Evolutionary conservation across 1,140 invertebrate species (phyloP), one percentile per base, ranked within the genome.

Genomic region (Dendrolimus punctatus): DNA sequence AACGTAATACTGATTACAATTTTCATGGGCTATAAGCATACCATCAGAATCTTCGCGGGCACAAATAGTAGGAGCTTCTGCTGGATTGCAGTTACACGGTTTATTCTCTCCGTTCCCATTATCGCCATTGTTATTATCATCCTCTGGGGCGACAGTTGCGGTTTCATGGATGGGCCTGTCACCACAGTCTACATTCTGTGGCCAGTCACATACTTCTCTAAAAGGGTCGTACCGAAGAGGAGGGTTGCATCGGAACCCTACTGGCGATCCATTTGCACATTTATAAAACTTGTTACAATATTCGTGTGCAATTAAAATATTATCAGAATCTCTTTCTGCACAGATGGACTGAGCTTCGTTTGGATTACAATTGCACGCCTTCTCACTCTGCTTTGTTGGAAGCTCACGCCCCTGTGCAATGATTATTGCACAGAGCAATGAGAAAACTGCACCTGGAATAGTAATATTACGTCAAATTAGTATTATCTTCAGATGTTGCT

Each of bases 131-230:
- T 57, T 51, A 36, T 59, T 58, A 39, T 59, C 54, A 23, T 23
- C 49, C n/a, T 37, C 43, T 40, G 23, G n/a, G 41, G 44, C 37
- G 8, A 51, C 42, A 8, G n/a, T n/a, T n/a, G 8, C 40, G 8
- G 10, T 39, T 8, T 48, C 53, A 23, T 54, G 41, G 10, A 61
- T 48, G 8, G 52, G 46, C 57, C 68, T 53, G 36, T 60, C 55
- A 8, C 60, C 65, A 46, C 74, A 77, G 0, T 62, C 42, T 8
- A 95, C 90, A 62, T 87, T 77, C 48, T 88, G 51, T 40, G 90
- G 80, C 89, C 91, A 88, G 65, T 93, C 88, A 69, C 93, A 89
- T 47, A 88, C 68, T 76, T 90, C 75, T 8, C 63, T 62, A 9
- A 76, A 49, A 45, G 91, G 85, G 69, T 92, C 90, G 64, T 89